Evolutionary conservation across 2,113 vertebrate genomes (phyloP).

Genomic region (Ceuthmochares aereus): DNA sequence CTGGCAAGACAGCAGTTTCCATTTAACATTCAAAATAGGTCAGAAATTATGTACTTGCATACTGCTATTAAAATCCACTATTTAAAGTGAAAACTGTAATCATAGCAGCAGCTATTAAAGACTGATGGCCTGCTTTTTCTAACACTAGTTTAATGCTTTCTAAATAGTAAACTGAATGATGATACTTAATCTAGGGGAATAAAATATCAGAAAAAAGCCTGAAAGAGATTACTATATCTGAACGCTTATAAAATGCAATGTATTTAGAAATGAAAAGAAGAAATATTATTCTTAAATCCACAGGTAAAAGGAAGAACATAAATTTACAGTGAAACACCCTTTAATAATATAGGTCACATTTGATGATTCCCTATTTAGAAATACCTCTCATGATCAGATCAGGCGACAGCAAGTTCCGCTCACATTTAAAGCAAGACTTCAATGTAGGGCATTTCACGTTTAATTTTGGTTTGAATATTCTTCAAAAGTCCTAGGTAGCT

Average conservation of each 20-base stretch:
- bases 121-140: neutral
- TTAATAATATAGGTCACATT: neutral
- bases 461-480: neutral
- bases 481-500: neutral
- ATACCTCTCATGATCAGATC: neutral
- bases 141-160: neutral
- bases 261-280: neutral
- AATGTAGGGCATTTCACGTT: neutral
- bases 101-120: neutral
- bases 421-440: neutral
- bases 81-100: conserved; percentile 17
- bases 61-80: conserved; percentile 2
- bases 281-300: neutral
- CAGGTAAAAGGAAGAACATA: neutral
- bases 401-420: neutral
- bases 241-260: neutral
- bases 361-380: neutral
- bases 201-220: neutral
- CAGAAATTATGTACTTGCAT: neutral
- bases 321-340: neutral
- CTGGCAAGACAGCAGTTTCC: neutral
- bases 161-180: neutral
- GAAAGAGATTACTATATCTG: neutral
- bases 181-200: neutral
- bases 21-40: neutral